Evolutionary conservation across 2,113 vertebrate species (phyloP).

Genomic region (Antechinus flavipes): DNA sequence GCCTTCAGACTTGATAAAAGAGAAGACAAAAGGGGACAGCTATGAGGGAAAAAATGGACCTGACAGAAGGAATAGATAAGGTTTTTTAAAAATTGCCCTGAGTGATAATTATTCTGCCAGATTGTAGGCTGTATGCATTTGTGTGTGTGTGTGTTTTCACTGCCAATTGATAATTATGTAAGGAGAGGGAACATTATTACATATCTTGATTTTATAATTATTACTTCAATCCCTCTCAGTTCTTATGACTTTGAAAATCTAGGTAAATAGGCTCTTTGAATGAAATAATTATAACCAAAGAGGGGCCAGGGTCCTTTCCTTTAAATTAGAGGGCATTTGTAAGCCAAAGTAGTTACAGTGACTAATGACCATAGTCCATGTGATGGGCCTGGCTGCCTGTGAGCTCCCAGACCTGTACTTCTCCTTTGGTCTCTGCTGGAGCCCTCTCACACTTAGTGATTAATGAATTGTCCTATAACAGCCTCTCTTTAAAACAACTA

Average conservation of each 20-base stretch:
- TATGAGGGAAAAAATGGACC: conserved; percentile 21
- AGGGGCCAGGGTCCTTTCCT: conserved; percentile 16
- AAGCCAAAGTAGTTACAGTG: neutral
- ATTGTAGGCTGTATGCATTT: neutral
- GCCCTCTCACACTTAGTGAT: conserved; percentile 31
- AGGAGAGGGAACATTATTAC: conserved; percentile 28
- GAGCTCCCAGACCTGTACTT: conserved; percentile 28
- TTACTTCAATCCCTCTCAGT: conserved; percentile 27
- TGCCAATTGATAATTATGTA: conserved; percentile 35
- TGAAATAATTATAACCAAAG: conserved; percentile 20
- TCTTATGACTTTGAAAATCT: conserved; percentile 40
- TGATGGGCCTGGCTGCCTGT: conserved; percentile 3
- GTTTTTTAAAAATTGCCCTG: neutral
- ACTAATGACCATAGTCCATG: neutral
- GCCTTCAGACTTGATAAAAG: conserved; percentile 60
- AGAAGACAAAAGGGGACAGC: conserved; percentile 49
- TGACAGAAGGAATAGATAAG: conserved; percentile 58
- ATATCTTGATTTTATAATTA: conserved; percentile 24
- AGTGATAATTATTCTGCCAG: conserved; percentile 45
- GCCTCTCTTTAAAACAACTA: neutral
- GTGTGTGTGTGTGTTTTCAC: neutral
- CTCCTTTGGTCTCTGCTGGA: neutral
- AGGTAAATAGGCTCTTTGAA: neutral
- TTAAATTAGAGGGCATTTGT: neutral
- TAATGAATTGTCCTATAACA: conserved; percentile 42